A percentile compares a stretch with the other conserved stretches of the same genome.
phyloP scores from a whole-genome alignment of 2,888 invertebrate species.

The Pediacus dermestoides region DNA sequence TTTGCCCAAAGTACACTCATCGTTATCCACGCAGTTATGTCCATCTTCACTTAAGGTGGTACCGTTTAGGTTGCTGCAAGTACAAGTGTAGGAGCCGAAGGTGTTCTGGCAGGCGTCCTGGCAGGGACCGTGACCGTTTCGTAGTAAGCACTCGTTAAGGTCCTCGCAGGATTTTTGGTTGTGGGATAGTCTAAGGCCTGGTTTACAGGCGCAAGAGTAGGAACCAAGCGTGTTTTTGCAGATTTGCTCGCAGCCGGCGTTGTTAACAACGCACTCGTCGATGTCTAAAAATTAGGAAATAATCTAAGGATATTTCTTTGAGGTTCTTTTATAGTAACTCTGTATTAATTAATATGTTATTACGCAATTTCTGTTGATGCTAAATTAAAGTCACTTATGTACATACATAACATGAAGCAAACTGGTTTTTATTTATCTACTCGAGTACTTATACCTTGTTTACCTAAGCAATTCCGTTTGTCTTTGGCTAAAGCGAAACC shows the following conservation, averaged over 20 bases:
- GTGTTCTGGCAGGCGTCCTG: slow-evolving; percentile 58
- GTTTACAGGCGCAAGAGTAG: slow-evolving; percentile 55
- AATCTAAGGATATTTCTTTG: too few species aligned
- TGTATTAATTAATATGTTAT: too few species aligned
- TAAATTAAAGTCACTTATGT: too few species aligned
- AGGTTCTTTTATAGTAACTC: too few species aligned
- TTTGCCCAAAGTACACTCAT: slow-evolving; percentile 49
- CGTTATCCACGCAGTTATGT: slow-evolving; percentile 57
- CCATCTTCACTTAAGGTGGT: slow-evolving; percentile 56
- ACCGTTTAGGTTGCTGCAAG: slow-evolving; percentile 57
- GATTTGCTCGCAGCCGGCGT: slow-evolving; percentile 55
- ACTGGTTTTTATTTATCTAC: too few species aligned
- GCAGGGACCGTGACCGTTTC: slow-evolving; percentile 61
- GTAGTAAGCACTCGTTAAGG: slow-evolving; percentile 59
- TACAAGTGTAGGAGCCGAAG: slow-evolving; percentile 57
- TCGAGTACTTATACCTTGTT: too few species aligned
- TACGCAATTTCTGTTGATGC: too few species aligned
- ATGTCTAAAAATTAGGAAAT: slow-evolving; percentile 50
- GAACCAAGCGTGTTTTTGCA: slow-evolving; percentile 58
- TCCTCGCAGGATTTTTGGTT: slow-evolving; percentile 47
- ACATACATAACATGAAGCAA: too few species aligned
- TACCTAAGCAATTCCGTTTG: slow-evolving; percentile 48
- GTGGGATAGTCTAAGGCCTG: slow-evolving; percentile 52
- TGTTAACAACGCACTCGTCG: slow-evolving; percentile 55
- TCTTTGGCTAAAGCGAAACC: slow-evolving; percentile 48